These are phyloP conservation scores for Pararge aegeria DNA, from an alignment of 1,140 invertebrate species.

Conservation along the genomic window DNA sequence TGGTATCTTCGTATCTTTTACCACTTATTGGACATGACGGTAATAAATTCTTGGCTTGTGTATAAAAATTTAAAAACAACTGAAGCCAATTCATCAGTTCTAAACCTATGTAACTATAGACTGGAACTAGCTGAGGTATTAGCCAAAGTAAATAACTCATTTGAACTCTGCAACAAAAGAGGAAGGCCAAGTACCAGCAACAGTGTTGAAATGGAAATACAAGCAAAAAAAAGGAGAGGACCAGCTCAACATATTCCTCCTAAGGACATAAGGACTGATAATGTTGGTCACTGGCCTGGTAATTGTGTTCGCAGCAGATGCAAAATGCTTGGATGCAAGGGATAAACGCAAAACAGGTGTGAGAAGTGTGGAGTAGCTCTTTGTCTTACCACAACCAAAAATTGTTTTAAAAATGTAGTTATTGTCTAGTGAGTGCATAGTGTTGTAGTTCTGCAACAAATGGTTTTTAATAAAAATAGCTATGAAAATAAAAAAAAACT, in stretches of 20 bases:
- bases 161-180: constrained; percentile 45
- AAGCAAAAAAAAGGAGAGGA: constrained; percentile 44
- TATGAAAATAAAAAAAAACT: too few species aligned
- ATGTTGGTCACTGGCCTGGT: constrained; percentile 41
- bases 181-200: constrained; percentile 39
- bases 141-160: constrained; percentile 40
- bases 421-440: constrained; percentile 44
- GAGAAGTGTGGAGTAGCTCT: constrained; percentile 48
- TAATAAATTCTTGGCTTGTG: constrained; percentile 44
- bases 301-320: constrained; percentile 38
- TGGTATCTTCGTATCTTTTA: constrained; percentile 69
- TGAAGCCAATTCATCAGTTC: constrained; percentile 36
- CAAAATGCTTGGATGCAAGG: constrained; percentile 48
- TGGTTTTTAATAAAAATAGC: too few species aligned
- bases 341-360: constrained; percentile 45
- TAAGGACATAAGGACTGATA: constrained; percentile 46
- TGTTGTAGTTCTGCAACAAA: constrained; percentile 45
- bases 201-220: constrained; percentile 42
- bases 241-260: constrained; percentile 42
- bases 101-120: constrained; percentile 42
- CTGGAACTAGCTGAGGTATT: constrained; percentile 44
- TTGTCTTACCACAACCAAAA: constrained; percentile 47
- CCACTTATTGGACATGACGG: constrained; percentile 65
- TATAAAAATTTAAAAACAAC: constrained; percentile 43
- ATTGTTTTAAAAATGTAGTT: constrained; percentile 46